A percentile compares a stretch with the other conserved stretches of the same genome.
Conservation (phyloP, 2,888 invertebrate species). For the Epinotia demarniana region DNA sequence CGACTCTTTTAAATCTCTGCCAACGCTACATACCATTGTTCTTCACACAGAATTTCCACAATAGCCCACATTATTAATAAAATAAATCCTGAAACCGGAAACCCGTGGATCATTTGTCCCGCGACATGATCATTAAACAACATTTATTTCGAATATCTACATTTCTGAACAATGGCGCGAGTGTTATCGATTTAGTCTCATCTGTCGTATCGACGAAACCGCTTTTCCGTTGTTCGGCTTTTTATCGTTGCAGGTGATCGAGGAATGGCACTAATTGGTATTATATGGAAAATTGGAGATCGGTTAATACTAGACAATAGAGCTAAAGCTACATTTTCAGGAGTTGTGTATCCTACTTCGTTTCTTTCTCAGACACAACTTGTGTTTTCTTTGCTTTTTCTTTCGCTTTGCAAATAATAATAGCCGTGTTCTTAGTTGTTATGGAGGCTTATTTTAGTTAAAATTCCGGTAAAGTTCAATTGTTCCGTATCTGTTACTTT, state of each 20-base stretch:
- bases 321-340: not conserved
- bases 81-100: conserved; percentile 36
- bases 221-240: not conserved
- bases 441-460: too few relatives aligned
- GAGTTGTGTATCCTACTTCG: not conserved
- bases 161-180: conserved; percentile 25
- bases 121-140: conserved; percentile 34
- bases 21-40: conserved; percentile 21
- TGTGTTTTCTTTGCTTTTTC: not conserved
- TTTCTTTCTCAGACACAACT: not conserved
- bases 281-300: not conserved
- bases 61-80: conserved; percentile 38
- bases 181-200: conserved; percentile 33
- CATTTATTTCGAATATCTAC: conserved; percentile 27
- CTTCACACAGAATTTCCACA: conserved; percentile 31
- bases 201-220: conserved; percentile 18
- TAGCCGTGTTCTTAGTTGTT: too few relatives aligned
- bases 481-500: too few relatives aligned
- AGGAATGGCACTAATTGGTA: not conserved
- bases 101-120: conserved; percentile 37
- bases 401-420: not conserved
- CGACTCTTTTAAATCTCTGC: not conserved
- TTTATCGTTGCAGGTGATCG: not conserved
- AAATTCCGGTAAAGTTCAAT: too few relatives aligned
- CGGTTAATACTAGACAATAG: not conserved